These are phyloP conservation scores for Andrena marginata DNA, from an alignment of 2,888 invertebrate genomes.

Conservation along the genomic window DNA sequence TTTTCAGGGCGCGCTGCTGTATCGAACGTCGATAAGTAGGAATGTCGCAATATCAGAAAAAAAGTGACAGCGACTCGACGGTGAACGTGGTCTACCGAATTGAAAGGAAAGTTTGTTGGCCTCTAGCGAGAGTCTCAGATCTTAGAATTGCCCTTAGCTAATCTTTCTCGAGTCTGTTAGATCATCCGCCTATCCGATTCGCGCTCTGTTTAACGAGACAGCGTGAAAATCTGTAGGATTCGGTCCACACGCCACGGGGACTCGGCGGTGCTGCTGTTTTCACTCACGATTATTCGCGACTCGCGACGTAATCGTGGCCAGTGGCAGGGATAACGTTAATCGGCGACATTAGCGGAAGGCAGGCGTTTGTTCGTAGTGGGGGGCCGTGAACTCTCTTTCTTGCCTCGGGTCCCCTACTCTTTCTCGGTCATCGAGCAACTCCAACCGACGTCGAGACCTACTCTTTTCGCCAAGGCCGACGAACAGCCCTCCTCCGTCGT, in stretches of 20 bases:
- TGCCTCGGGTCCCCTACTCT: constrained; percentile 49
- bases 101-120: too few relatives aligned
- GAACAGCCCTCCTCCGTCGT: constrained; percentile 21
- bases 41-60: too few relatives aligned
- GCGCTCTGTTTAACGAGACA: too few relatives aligned
- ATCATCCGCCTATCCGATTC: too few relatives aligned
- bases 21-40: constrained; percentile 23
- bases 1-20: background rate
- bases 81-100: too few relatives aligned
- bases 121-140: too few relatives aligned
- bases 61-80: background rate
- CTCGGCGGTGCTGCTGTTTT: background rate
- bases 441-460: constrained; percentile 43
- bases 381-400: constrained; percentile 45
- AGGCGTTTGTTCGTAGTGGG: constrained; percentile 28
- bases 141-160: too few relatives aligned
- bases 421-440: constrained; percentile 64
- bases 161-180: too few relatives aligned
- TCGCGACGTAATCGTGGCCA: constrained; percentile 15
- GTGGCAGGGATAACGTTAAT: constrained; percentile 39
- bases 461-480: constrained; percentile 66
- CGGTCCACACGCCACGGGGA: too few relatives aligned
- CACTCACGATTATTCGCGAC: constrained; percentile 4
- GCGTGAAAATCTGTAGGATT: background rate
- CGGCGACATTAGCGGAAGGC: constrained; percentile 34